Evolutionary conservation across 2,888 invertebrate genomes (phyloP).

Genomic region (Dichetophora obliterata): DNA sequence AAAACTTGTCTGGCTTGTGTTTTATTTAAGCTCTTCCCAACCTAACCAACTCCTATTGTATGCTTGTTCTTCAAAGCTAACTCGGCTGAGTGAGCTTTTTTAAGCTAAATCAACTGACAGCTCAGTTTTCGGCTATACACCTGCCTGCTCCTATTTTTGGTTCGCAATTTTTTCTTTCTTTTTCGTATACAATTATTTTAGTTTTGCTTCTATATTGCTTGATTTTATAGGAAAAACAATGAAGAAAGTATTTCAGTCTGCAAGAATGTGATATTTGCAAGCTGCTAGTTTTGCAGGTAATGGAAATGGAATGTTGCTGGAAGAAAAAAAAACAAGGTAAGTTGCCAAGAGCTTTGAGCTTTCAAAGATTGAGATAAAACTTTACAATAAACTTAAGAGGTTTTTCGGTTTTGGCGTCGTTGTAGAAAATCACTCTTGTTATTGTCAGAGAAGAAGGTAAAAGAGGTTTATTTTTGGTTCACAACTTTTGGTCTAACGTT

Average conservation of each 20-base stretch:
- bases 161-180: background rate
- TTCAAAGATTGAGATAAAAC: too few species aligned
- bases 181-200: background rate
- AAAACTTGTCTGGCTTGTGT: constrained; percentile 27
- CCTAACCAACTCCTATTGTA: background rate
- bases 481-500: too few species aligned
- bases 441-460: too few species aligned
- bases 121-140: background rate
- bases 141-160: background rate
- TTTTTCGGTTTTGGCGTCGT: too few species aligned
- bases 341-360: too few species aligned
- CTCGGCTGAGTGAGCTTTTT: too few species aligned
- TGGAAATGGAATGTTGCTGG: background rate
- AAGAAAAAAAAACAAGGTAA: background rate
- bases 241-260: background rate
- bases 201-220: constrained; percentile 8
- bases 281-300: background rate
- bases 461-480: too few species aligned
- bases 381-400: too few species aligned
- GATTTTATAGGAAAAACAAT: background rate
- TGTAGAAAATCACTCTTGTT: too few species aligned
- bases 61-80: background rate
- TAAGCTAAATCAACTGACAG: background rate
- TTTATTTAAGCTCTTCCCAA: constrained; percentile 28
- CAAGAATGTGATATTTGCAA: background rate